A percentile compares a stretch with the other conserved stretches of the same genome.
These are phyloP conservation scores for Listronotus bonariensis DNA, from an alignment of 1,140 invertebrate genomes.

Conservation along the genomic window DNA sequence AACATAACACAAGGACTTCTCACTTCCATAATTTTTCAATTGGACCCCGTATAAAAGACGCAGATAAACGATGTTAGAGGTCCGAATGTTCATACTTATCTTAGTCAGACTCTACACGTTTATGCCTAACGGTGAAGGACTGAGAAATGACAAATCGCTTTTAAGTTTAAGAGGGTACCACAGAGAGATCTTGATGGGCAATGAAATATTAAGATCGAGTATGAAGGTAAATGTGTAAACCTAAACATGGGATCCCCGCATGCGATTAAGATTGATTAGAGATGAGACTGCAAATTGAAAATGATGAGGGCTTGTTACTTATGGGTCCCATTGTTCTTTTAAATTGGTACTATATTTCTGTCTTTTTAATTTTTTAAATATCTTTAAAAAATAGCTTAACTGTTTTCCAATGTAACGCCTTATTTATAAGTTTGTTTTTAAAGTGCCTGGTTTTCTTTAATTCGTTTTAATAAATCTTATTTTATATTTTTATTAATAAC, in stretches of 20 bases:
- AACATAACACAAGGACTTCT: too few species aligned
- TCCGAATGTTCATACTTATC: neutral
- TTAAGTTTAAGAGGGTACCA: conserved; percentile 15
- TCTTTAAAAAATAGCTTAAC: too few species aligned
- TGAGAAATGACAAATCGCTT: conserved; percentile 34
- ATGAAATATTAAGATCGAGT: conserved; percentile 37
- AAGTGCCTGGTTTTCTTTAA: too few species aligned
- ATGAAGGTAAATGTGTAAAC: conserved; percentile 10
- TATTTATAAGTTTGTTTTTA: too few species aligned
- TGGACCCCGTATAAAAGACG: too few species aligned
- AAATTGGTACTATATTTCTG: too few species aligned
- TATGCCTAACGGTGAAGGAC: conserved; percentile 11
- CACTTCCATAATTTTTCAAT: too few species aligned
- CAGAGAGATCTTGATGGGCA: conserved; percentile 31
- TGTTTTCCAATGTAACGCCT: too few species aligned
- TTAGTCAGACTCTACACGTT: neutral
- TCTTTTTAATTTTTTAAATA: too few species aligned
- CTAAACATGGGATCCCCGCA: conserved; percentile 11
- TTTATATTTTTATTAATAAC: too few species aligned
- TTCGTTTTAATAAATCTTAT: too few species aligned
- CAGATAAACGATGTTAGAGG: too few species aligned
- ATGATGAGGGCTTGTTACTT: conserved; percentile 17
- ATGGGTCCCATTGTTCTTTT: neutral
- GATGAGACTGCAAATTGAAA: conserved; percentile 23
- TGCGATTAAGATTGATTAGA: conserved; percentile 21